Base-by-base conservation (phyloP, 2,888 invertebrate species). In the Sclerodermus sp. region DNA sequence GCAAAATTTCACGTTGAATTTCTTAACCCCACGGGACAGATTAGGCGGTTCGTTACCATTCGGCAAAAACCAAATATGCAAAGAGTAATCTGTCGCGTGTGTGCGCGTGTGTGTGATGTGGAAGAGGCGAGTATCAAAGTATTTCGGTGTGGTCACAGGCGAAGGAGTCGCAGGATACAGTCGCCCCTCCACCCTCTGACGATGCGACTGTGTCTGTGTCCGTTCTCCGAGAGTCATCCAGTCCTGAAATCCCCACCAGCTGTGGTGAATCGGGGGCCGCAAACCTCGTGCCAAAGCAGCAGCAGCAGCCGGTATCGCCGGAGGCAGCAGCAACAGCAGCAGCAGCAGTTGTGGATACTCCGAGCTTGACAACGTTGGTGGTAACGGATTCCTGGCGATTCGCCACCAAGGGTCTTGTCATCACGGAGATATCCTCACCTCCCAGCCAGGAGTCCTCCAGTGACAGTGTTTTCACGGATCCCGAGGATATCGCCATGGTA, bases 391-490 rank as follows among this genome's bases (percentile, higher is more conserved):
- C 78, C 16, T 79, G 79, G 79, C 70, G 74, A 30, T 68, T 73
- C 32, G 79, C 73, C 13, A 76, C 76, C 50, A 67, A 73, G 30
- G 65, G 68, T 42, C 58, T 73, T 47, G 57, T 66, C 16, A 64
- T 70, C 6, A 48, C 71, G 43, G 70, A 71, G 47, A 67, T 71
- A 62, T 71, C 73, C 42, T 74, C 70, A 44, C 79, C 75, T 61
- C 82, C 82, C 62, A 83, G 81, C 69, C 82, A 80, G 70, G 83
- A 82, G 58, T 86, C 87, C 58, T 88, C 87, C 77, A 84, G 84
- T 54, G 85, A 86, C 68, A 89, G 89, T 71, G 85, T 88, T 76
- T 89, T 89, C 80, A 88, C 89, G 64, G 89, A 89, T 77, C 86
- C 89, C 8, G 74, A 74, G 14, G 68, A 53, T 32, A 15, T 41